Conservation (phyloP, 2,888 invertebrate genomes). For the Hyalella azteca region DNA sequence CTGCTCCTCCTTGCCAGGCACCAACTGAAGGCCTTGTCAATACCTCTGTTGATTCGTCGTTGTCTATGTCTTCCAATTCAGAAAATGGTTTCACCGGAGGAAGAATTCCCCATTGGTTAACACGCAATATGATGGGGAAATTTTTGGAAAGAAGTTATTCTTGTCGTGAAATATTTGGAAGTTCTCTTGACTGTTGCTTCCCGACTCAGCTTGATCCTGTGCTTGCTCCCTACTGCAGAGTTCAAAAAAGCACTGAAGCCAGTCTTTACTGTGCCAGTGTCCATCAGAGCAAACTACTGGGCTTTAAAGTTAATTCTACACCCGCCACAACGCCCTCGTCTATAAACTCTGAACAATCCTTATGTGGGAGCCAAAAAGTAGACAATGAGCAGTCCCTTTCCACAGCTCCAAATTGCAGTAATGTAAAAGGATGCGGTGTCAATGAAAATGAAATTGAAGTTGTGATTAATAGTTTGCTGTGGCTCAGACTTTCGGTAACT, state of each 20-base stretch:
- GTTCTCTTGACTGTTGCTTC: not conserved
- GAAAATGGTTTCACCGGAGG: not conserved
- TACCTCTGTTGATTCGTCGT: too few species aligned
- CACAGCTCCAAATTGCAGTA: not conserved
- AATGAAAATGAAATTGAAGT: constrained; percentile 16
- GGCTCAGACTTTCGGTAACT: not conserved
- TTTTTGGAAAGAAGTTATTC: not conserved
- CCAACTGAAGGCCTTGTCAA: too few species aligned
- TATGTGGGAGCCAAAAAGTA: not conserved
- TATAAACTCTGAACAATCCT: too few species aligned
- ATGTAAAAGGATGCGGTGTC: not conserved
- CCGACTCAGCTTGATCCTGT: not conserved
- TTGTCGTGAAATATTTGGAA: not conserved
- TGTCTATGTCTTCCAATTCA: too few species aligned
- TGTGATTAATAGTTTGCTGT: constrained; percentile 3
- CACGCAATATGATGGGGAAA: constrained; percentile 8
- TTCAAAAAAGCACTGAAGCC: not conserved
- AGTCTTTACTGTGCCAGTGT: constrained; percentile 14
- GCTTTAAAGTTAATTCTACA: not conserved
- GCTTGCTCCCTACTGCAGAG: not conserved
- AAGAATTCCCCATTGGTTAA: constrained; percentile 3
- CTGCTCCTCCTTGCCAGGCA: not conserved
- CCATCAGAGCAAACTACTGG: not conserved
- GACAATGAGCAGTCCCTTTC: not conserved
- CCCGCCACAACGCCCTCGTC: too few species aligned